phyloP scores from a whole-genome alignment of 2,888 invertebrate genomes.

The Byasa hedistus region DNA sequence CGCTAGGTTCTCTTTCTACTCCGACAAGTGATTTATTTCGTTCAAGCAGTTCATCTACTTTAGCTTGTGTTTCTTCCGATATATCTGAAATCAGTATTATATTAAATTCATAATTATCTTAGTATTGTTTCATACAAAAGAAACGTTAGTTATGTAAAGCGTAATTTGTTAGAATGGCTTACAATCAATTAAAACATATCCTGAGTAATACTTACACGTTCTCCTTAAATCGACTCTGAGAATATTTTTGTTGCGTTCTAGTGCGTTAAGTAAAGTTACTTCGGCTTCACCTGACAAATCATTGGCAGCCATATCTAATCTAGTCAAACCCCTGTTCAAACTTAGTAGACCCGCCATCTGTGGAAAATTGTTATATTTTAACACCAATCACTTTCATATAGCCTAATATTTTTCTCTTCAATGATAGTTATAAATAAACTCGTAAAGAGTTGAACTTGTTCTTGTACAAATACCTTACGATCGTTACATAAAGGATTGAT shows the following conservation, averaged over 20 bases:
- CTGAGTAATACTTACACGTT: constrained; percentile 55
- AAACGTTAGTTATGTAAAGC: too few species aligned
- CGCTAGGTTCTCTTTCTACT: constrained; percentile 62
- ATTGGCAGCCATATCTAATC: constrained; percentile 80
- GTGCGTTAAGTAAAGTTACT: constrained; percentile 59
- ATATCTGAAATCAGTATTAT: constrained; percentile 65
- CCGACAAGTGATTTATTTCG: constrained; percentile 67
- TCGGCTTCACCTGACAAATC: constrained; percentile 80
- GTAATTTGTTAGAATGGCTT: neutral
- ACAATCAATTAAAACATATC: too few species aligned
- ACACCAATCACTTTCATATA: neutral
- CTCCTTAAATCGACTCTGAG: constrained; percentile 63
- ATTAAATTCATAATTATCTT: constrained; percentile 27
- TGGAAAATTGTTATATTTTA: constrained; percentile 21
- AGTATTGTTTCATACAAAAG: too few species aligned
- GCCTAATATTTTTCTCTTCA: neutral
- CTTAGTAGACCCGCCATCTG: constrained; percentile 77
- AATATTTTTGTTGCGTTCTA: constrained; percentile 62
- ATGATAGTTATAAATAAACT: too few species aligned
- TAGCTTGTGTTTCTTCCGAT: constrained; percentile 62
- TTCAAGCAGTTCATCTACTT: constrained; percentile 66
- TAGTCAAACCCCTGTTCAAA: constrained; percentile 74
- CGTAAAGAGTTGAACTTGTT: too few species aligned
- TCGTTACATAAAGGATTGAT: too few species aligned
- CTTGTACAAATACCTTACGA: too few species aligned